phyloP scores from a whole-genome alignment of 92 coral and sea anemone species.

The Zoanthus solanderi region DNA sequence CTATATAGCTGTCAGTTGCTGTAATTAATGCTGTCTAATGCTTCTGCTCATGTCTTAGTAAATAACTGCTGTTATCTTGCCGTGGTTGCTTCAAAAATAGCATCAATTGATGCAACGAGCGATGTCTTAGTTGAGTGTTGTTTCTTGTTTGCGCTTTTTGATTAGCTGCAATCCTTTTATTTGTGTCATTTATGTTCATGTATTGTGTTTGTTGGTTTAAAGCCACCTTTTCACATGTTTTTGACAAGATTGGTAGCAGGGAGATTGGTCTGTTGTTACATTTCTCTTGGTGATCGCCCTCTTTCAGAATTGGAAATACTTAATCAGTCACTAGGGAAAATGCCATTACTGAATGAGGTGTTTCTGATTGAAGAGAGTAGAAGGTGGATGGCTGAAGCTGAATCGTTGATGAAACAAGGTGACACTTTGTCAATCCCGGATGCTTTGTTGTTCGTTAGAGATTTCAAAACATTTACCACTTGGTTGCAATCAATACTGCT shows the following conservation, averaged over 20 bases:
- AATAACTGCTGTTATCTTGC: too few species aligned
- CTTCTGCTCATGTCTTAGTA: too few species aligned
- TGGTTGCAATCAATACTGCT: too few species aligned
- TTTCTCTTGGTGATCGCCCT: constrained; percentile 29
- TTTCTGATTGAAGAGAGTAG: constrained; percentile 30
- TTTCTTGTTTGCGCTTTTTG: constrained; percentile 64
- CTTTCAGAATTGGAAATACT: too few species aligned
- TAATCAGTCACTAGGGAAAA: constrained; percentile 32
- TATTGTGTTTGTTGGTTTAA: constrained; percentile 44
- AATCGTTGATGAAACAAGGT: constrained; percentile 53
- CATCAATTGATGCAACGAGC: background rate
- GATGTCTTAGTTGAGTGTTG: constrained; percentile 58
- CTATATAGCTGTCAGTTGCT: too few species aligned
- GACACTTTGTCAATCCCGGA: too few species aligned
- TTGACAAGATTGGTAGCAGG: constrained; percentile 29
- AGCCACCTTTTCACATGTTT: constrained; percentile 45
- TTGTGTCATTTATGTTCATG: constrained; percentile 40
- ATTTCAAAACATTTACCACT: too few species aligned
- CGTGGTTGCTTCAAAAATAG: background rate
- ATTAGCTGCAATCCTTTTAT: constrained; percentile 25
- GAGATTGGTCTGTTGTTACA: constrained; percentile 46
- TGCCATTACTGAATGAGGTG: background rate
- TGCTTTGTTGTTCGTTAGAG: too few species aligned
- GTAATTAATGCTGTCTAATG: too few species aligned
- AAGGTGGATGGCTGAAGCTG: constrained; percentile 44